Base-by-base conservation (phyloP, 2,113 vertebrate genomes). In the Panthera tigris region DNA sequence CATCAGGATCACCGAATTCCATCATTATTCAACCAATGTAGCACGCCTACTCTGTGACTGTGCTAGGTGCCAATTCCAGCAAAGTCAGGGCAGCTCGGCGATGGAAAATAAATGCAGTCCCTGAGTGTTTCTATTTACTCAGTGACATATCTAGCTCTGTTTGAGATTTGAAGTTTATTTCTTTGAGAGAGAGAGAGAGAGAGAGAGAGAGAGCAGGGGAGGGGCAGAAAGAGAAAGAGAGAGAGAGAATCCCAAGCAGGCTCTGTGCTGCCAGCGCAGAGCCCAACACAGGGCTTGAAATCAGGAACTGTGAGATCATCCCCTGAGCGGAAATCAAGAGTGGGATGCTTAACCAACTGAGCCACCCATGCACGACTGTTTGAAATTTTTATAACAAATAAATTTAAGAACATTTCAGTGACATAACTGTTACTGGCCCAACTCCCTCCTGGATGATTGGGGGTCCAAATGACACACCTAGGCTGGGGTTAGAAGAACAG, bases 371-470 rank as follows among this genome's bases (percentile, higher is more conserved):
- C 57, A 61, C 8, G 7, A 23, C 66, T 87, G 63, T 90, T 61
- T 92, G 73, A 89, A 87, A 76, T 41, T 95, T 93, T 83, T 90
- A 39, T 87, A 78, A 52, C 25, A 89, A 90, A 65, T 90, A 87
- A 52, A 52, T 76, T n/a, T 69, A 88, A 94, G n/a, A 94, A 33
- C 33, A 82, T 90, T 86, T 63, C 50, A 52, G 36, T 52, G 79
- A 93, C 33, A 48, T 80, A 85, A 50, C 16, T 41, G 7, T 69
- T 69, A 83, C 45, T 82, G 39, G n/a, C 52, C 69, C 83, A 50
- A 79, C 48, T 41, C 29, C 45, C 29, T 63, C 45, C 7, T 65
- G 27, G 55, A 71, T 86, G 33, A 68, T 0, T 95, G 55, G 48
- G 11, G 18, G 36, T 65, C 39, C 85, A 45, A 61, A 50, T 93